Conservation (phyloP, 1,140 invertebrate genomes). For the Drosophila bocqueti region DNA sequence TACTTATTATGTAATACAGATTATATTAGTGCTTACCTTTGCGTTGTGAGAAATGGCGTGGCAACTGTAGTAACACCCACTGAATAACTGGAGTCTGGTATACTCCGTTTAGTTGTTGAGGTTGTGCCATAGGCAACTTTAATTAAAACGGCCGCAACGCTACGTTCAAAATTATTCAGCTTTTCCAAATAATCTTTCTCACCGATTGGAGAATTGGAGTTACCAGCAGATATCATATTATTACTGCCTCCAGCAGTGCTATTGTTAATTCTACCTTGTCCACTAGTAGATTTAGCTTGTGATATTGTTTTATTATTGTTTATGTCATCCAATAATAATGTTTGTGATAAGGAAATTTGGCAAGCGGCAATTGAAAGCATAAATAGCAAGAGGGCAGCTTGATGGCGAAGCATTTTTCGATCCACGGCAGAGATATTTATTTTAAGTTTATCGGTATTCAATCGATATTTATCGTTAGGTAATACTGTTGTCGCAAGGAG, state of each 20-base stretch:
- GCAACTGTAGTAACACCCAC: constrained; percentile 87
- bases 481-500: constrained; percentile 4
- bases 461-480: constrained; percentile 7
- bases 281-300: constrained; percentile 23
- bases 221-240: constrained; percentile 29
- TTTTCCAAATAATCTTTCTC: constrained; percentile 72
- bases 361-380: constrained; percentile 37
- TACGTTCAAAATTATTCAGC: constrained; percentile 87
- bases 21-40: constrained; percentile 70
- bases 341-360: constrained; percentile 46
- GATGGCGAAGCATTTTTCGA: constrained; percentile 27
- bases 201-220: constrained; percentile 49
- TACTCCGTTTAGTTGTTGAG: constrained; percentile 87
- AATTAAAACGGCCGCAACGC: constrained; percentile 88
- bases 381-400: constrained; percentile 31
- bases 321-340: constrained; percentile 49
- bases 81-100: constrained; percentile 88
- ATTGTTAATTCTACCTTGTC: constrained; percentile 22
- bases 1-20: neutral
- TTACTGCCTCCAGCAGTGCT: constrained; percentile 20
- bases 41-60: constrained; percentile 87
- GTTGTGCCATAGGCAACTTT: constrained; percentile 89
- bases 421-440: constrained; percentile 1
- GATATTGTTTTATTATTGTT: constrained; percentile 30
- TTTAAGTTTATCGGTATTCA: neutral